Percentiles rank a stretch among this genome's conserved stretches.
These are phyloP conservation scores for Cirrhinus mrigala DNA, from an alignment of 2,797 vertebrate genomes.

Conservation along the genomic window DNA sequence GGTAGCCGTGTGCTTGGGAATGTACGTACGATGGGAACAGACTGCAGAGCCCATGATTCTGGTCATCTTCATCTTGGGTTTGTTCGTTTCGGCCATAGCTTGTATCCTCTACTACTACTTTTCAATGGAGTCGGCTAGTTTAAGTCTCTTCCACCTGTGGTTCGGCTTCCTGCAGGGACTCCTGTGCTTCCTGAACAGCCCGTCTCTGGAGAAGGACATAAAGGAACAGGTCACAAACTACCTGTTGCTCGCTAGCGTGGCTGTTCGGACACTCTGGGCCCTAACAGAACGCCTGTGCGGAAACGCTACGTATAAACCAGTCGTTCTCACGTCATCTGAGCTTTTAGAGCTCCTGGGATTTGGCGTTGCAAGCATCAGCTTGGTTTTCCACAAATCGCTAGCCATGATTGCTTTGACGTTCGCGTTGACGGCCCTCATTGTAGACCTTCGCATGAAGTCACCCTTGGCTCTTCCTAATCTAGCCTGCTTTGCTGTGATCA, in stretches of 20 bases:
- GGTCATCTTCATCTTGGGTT: conserved; percentile 96
- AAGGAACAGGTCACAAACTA: conserved; percentile 94
- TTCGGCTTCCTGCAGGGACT: conserved; percentile 96
- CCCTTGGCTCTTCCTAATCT: conserved; percentile 91
- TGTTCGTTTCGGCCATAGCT: conserved; percentile 95
- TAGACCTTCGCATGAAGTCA: conserved; percentile 96
- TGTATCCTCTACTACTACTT: conserved; percentile 99
- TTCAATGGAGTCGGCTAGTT: conserved; percentile 94
- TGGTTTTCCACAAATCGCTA: conserved; percentile 86
- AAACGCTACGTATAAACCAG: conserved; percentile 83
- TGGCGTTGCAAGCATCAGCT: conserved; percentile 90
- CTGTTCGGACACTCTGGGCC: conserved; percentile 85
- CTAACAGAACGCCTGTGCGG: conserved; percentile 90
- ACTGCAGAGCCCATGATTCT: conserved; percentile 89
- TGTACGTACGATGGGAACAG: conserved; percentile 97
- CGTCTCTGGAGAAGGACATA: conserved; percentile 83
- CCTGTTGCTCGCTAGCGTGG: conserved; percentile 87
- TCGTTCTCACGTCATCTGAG: conserved; percentile 87
- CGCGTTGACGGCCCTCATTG: conserved; percentile 88
- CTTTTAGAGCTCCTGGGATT: conserved; percentile 95
- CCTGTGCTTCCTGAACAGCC: conserved; percentile 92
- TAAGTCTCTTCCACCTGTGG: conserved; percentile 95
- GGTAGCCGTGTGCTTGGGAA: conserved; percentile 93
- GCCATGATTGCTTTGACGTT: conserved; percentile 87
- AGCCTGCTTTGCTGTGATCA: conserved; percentile 84